Evolutionary conservation across 2,113 vertebrate genomes (phyloP).

Genomic region (Narcine bancroftii): DNA sequence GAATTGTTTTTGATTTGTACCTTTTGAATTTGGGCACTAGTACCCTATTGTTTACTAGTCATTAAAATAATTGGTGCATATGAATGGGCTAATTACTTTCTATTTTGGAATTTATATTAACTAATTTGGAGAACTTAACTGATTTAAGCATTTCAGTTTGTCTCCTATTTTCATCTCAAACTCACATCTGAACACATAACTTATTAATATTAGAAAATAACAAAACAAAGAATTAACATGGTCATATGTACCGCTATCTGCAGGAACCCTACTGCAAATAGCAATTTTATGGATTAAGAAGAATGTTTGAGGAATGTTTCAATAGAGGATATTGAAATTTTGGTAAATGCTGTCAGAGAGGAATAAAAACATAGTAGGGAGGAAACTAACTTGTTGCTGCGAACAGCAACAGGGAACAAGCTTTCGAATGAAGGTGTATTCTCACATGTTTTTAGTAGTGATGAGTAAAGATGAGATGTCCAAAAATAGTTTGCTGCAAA

Average conservation of each 20-base stretch:
- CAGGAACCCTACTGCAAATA: background rate
- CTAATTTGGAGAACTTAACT: background rate
- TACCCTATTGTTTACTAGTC: background rate
- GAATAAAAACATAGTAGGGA: background rate
- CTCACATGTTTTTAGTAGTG: background rate
- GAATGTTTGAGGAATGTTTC: background rate
- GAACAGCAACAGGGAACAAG: background rate
- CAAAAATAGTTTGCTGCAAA: background rate
- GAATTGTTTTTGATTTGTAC: too few species aligned
- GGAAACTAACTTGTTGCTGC: background rate
- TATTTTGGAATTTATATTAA: background rate
- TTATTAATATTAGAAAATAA: background rate
- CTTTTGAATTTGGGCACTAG: background rate
- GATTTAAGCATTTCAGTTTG: background rate
- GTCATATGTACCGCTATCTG: background rate
- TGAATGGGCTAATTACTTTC: background rate
- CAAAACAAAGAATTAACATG: background rate
- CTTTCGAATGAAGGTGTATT: background rate
- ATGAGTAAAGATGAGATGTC: background rate
- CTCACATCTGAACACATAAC: background rate
- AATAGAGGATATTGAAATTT: background rate
- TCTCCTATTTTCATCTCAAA: background rate
- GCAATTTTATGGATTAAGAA: background rate
- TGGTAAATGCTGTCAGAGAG: background rate
- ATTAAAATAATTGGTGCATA: background rate